Conservation (phyloP, 1,140 invertebrate genomes). For the Chelonus insularis region DNA sequence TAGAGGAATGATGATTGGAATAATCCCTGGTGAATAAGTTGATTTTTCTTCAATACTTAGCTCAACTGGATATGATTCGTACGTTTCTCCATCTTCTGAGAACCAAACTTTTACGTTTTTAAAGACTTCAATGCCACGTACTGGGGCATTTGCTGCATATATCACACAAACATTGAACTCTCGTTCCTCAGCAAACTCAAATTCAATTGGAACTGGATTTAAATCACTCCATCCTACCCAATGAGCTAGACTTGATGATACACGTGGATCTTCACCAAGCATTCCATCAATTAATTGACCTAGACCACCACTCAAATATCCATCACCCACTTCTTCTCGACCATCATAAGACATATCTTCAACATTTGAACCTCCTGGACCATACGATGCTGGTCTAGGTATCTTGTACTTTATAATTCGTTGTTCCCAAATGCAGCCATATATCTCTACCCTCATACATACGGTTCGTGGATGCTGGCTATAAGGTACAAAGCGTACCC, state of each 20-base stretch:
- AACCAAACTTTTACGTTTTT: slow-evolving; percentile 73
- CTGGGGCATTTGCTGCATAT: slow-evolving; percentile 76
- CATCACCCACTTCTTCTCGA: slow-evolving; percentile 62
- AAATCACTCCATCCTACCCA: slow-evolving; percentile 90
- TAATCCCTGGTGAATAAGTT: slow-evolving; percentile 20
- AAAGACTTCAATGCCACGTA: slow-evolving; percentile 74
- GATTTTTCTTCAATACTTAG: slow-evolving; percentile 41
- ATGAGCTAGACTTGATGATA: slow-evolving; percentile 34
- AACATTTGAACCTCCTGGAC: slow-evolving; percentile 75
- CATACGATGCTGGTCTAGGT: slow-evolving; percentile 61
- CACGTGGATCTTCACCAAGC: slow-evolving; percentile 44
- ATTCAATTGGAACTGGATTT: slow-evolving; percentile 69
- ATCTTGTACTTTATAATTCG: slow-evolving; percentile 69
- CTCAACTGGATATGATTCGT: slow-evolving; percentile 60
- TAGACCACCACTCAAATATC: slow-evolving; percentile 70
- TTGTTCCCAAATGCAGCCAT: slow-evolving; percentile 82
- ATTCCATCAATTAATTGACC: slow-evolving; percentile 79
- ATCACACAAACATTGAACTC: slow-evolving; percentile 78
- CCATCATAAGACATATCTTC: slow-evolving; percentile 93
- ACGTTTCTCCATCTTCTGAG: slow-evolving; percentile 76
- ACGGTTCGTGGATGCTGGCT: slow-evolving; percentile 86
- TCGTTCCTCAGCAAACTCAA: slow-evolving; percentile 76
- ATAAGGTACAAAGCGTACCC: slow-evolving; percentile 87
- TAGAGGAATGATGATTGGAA: slow-evolving; percentile 45
- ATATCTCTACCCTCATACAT: slow-evolving; percentile 89